These are phyloP conservation scores for Fragum whitleyi DNA, from an alignment of 2,888 invertebrate genomes.

Conservation along the genomic window DNA sequence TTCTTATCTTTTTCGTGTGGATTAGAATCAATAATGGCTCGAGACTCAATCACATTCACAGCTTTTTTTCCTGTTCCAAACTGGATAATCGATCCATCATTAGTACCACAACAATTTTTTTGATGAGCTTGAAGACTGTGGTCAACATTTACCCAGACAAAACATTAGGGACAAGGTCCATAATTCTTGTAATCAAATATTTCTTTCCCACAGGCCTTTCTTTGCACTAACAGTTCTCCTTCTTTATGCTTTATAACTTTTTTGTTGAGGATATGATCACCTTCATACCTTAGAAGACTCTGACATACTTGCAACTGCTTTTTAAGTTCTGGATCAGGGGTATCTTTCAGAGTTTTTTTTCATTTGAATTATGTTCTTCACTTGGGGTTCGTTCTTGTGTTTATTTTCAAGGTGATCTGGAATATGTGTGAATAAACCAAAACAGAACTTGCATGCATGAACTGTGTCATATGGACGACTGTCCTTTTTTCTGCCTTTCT, in stretches of 20 bases:
- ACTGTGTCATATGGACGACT: constrained; percentile 26
- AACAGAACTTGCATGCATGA: too few species aligned
- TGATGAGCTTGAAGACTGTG: too few species aligned
- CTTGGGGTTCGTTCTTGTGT: too few species aligned
- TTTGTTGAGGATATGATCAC: constrained; percentile 20
- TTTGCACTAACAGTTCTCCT: constrained; percentile 26
- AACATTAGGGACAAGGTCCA: constrained; percentile 23
- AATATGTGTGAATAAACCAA: too few species aligned
- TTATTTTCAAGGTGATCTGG: too few species aligned
- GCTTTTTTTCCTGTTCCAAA: too few species aligned
- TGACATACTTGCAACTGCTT: constrained; percentile 1
- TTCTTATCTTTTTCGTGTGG: too few species aligned
- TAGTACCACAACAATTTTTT: too few species aligned
- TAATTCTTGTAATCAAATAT: not conserved
- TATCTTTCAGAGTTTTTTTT: too few species aligned
- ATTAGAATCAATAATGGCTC: too few species aligned
- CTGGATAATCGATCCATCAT: too few species aligned
- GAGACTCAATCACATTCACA: too few species aligned
- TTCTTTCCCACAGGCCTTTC: constrained; percentile 25
- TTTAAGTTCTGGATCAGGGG: not conserved
- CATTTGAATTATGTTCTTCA: not conserved
- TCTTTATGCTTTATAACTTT: not conserved
- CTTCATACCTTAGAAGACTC: constrained; percentile 12
- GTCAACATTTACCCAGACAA: constrained; percentile 11
- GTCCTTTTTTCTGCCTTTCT: constrained; percentile 12